These are phyloP conservation scores for Steinernema carpocapsae DNA, from an alignment of 2,888 invertebrate species.

Conservation along the genomic window DNA sequence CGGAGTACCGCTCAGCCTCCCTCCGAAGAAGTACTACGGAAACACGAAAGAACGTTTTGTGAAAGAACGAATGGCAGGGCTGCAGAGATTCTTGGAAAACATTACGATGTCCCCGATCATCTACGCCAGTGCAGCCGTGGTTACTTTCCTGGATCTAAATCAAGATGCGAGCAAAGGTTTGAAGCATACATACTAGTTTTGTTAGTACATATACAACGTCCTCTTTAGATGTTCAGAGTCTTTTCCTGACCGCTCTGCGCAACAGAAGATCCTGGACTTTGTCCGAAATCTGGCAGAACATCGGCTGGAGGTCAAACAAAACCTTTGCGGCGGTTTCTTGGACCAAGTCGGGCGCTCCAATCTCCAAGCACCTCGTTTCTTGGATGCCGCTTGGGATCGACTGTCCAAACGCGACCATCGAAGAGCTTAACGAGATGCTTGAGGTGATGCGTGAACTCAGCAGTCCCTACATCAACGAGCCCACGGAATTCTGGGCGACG, in stretches of 20 bases:
- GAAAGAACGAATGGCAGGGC: constrained; percentile 37
- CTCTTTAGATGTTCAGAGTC: constrained; percentile 32
- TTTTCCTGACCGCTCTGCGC: constrained; percentile 39
- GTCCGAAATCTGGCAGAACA: constrained; percentile 19
- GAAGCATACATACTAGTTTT: constrained; percentile 2
- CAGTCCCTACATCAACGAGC: constrained; percentile 33
- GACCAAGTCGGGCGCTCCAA: not conserved
- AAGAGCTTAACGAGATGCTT: constrained; percentile 26
- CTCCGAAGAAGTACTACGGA: constrained; percentile 47
- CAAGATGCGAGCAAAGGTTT: constrained; percentile 1
- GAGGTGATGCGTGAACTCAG: constrained; percentile 35
- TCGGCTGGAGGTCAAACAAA: constrained; percentile 44
- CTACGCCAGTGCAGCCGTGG: constrained; percentile 38
- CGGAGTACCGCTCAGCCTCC: constrained; percentile 43
- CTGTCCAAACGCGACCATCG: constrained; percentile 4
- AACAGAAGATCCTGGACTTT: constrained; percentile 35
- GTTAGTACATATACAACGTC: not conserved
- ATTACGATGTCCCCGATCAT: constrained; percentile 43
- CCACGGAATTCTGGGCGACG: constrained; percentile 22
- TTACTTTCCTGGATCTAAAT: constrained; percentile 36
- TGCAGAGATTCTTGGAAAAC: constrained; percentile 45
- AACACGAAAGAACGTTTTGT: constrained; percentile 41
- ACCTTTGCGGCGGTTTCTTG: constrained; percentile 39
- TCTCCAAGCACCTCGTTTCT: constrained; percentile 37
- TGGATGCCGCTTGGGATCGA: constrained; percentile 48